phyloP scores from a whole-genome alignment of 1,140 invertebrate species.

The Druon quercuslanigerum region DNA sequence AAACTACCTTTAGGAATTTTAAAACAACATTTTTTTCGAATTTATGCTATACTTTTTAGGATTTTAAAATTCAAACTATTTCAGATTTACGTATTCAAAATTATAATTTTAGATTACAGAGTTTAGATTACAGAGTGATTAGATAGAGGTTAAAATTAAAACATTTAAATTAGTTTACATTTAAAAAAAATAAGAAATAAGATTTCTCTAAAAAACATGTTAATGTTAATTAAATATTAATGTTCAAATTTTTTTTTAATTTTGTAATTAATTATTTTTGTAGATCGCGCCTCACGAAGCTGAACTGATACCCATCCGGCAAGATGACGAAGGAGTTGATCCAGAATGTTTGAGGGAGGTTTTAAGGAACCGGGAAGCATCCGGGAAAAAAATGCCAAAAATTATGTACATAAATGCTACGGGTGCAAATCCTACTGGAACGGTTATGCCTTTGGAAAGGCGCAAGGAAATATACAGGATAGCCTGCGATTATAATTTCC shows the following conservation, averaged over 20 bases:
- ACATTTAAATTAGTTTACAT: no score
- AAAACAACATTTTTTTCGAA: no score
- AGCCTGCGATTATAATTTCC: constrained; percentile 84
- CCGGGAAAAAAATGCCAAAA: constrained; percentile 78
- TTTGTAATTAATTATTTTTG: constrained; percentile 30
- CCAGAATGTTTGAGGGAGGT: constrained; percentile 71
- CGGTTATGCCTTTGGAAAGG: constrained; percentile 80
- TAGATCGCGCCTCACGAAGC: constrained; percentile 76
- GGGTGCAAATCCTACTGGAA: constrained; percentile 83
- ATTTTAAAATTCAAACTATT: no score
- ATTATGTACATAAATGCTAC: constrained; percentile 79
- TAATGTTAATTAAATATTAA: no score
- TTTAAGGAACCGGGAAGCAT: constrained; percentile 71
- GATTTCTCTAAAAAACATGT: not conserved
- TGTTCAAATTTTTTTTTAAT: no score
- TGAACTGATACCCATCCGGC: constrained; percentile 74
- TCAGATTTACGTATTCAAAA: no score
- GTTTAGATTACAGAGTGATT: no score
- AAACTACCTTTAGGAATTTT: no score
- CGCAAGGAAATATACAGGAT: constrained; percentile 84
- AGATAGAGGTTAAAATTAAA: no score
- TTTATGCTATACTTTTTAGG: no score
- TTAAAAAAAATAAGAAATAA: not conserved
- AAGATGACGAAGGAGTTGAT: constrained; percentile 76
- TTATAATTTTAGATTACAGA: no score